Base-by-base conservation (phyloP, 1,140 invertebrate genomes). In the Formica exsecta region DNA sequence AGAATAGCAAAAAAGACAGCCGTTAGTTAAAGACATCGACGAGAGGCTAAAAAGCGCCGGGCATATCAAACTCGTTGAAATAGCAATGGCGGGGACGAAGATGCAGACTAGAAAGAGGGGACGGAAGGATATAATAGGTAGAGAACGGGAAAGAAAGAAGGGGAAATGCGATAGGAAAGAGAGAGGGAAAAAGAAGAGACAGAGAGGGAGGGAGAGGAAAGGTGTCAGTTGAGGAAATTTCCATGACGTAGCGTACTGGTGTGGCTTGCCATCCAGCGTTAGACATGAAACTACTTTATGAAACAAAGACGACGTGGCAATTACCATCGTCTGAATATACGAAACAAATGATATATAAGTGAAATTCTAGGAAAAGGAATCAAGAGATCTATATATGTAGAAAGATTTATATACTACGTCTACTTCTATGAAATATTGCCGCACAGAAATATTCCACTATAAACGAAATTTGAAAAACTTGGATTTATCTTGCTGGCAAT, bases 211-310 rank as follows among this genome's bases (percentile, higher is more conserved):
- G 36, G 38, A 86, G 80, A 85, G 86, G 65, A 90, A 87, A 90
- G 88, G 85, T 89, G 80, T 86, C 66, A 38, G 75, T 74, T 77
- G 76, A 88, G 91, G 89, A 92, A 92, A 92, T 91, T 92, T 92
- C 91, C 91, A 92, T 92, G 89, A 92, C 91, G 91, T 90, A 73
- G 87, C 29, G 6, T 44, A 29, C 2, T 16, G n/a, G 6, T 36
- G 64, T 59, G 38, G 62, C 54, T 79, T 77, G 66, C 79, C 73
- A 87, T 87, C 16, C 65, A 75, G 74, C 22, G 44, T 29, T 44
- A 29, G 32, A 79, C 77, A 70, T 59, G 59, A 65, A 83, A 73
- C 66, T 70, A 84, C 66, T 85, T 62, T 88, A 8, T 13, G 25
- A 86, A 88, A 80, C 57, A 83, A 89, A 88, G 86, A 86, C 66